A percentile compares a stretch with the other conserved stretches of the same genome.
Evolutionary conservation across 2,797 vertebrate species (phyloP).

Genomic region (Rhinophrynus dorsalis): DNA sequence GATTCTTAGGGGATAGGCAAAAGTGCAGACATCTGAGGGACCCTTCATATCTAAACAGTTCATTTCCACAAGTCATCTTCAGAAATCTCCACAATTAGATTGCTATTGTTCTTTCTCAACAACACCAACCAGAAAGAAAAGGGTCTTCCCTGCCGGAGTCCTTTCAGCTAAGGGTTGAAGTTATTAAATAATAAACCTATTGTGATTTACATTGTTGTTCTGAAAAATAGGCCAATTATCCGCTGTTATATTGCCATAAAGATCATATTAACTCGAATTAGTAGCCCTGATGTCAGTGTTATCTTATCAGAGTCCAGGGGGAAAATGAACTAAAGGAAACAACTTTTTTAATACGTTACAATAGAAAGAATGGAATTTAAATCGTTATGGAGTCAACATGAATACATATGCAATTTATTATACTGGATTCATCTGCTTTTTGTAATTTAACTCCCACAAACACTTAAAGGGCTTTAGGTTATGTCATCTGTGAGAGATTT

Average conservation of each 20-base stretch:
- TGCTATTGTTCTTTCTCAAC: constrained; percentile 79
- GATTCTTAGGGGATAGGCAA: constrained; percentile 56
- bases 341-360: too few relatives aligned
- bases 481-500: too few relatives aligned
- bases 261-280: constrained; percentile 92
- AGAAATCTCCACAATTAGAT: constrained; percentile 81
- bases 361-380: too few relatives aligned
- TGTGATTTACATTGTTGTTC: constrained; percentile 87
- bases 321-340: constrained; percentile 50
- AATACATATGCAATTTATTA: too few relatives aligned
- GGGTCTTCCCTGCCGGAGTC: constrained; percentile 81
- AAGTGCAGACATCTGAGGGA: constrained; percentile 72
- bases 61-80: constrained; percentile 80
- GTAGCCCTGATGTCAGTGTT: constrained; percentile 69
- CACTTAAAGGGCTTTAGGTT: too few relatives aligned
- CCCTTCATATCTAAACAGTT: constrained; percentile 77
- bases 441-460: too few relatives aligned
- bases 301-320: constrained; percentile 11
- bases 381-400: too few relatives aligned
- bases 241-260: constrained; percentile 87
- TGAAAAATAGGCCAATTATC: constrained; percentile 87
- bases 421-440: too few relatives aligned
- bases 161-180: constrained; percentile 89
- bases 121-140: constrained; percentile 79
- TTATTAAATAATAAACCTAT: constrained; percentile 98